Evolutionary conservation across 2,888 invertebrate species (phyloP).

Genomic region (Fabriciana adippe): DNA sequence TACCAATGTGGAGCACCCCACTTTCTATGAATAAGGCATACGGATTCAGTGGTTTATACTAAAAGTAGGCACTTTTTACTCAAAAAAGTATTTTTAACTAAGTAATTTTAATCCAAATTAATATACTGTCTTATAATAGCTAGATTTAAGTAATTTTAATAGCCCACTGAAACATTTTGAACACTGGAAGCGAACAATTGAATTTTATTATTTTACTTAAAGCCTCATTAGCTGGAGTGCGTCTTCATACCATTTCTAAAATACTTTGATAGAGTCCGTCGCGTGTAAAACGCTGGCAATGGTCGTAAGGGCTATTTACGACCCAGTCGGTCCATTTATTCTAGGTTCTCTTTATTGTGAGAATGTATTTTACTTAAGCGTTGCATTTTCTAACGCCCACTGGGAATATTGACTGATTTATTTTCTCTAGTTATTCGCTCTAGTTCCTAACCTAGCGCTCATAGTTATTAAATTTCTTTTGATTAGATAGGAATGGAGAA

Average conservation of each 20-base stretch:
- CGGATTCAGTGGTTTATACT: conserved; percentile 24
- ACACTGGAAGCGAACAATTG: neutral
- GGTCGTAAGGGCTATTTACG: conserved; percentile 69
- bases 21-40: conserved; percentile 24
- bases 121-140: neutral
- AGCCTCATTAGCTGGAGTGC: neutral
- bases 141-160: neutral
- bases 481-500: conserved; percentile 17
- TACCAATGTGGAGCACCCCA: conserved; percentile 28
- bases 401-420: conserved; percentile 30
- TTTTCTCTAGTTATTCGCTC: conserved; percentile 15
- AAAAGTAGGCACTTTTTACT: conserved; percentile 13
- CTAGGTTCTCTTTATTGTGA: conserved; percentile 61
- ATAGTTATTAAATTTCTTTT: conserved; percentile 23
- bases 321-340: conserved; percentile 64
- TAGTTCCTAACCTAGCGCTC: neutral
- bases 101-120: neutral
- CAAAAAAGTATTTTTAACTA: conserved; percentile 4
- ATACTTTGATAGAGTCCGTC: conserved; percentile 32
- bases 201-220: conserved; percentile 1
- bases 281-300: conserved; percentile 53
- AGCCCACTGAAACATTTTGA: neutral
- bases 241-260: conserved; percentile 1
- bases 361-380: conserved; percentile 62
- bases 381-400: conserved; percentile 32